These are phyloP conservation scores for Clitarchus hookeri DNA, from an alignment of 2,888 invertebrate genomes.

Conservation along the genomic window DNA sequence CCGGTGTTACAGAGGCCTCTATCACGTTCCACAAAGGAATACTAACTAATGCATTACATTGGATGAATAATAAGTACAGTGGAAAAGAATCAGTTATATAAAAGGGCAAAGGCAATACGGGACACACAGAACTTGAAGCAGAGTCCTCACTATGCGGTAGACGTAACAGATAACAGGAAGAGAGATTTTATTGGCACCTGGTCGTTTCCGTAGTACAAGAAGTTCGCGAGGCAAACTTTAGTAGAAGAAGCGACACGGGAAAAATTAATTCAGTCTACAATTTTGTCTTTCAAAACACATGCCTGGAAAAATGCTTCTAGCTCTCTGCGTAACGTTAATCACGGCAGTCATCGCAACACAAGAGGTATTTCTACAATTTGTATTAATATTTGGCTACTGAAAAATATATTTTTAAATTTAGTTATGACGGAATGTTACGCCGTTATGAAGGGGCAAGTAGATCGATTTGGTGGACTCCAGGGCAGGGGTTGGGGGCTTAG, in stretches of 20 bases:
- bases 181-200: not conserved
- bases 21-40: not conserved
- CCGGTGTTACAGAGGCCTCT: not conserved
- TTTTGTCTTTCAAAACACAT: not conserved
- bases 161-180: not conserved
- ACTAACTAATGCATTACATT: not conserved
- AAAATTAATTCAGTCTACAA: not conserved
- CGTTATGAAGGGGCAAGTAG: too few relatives aligned
- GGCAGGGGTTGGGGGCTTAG: too few relatives aligned
- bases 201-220: not conserved
- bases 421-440: too few relatives aligned
- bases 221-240: not conserved
- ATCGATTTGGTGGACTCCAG: too few relatives aligned
- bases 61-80: not conserved
- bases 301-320: not conserved
- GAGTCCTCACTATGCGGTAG: not conserved
- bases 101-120: not conserved
- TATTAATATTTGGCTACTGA: not conserved
- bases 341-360: not conserved
- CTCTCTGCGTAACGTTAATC: not conserved
- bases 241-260: not conserved
- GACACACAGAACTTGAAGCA: not conserved
- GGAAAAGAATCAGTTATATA: not conserved
- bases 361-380: not conserved
- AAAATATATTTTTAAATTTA: too few relatives aligned